Evolutionary conservation across 2,888 invertebrate genomes (phyloP).

Genomic region (Chymomyza amoena): DNA sequence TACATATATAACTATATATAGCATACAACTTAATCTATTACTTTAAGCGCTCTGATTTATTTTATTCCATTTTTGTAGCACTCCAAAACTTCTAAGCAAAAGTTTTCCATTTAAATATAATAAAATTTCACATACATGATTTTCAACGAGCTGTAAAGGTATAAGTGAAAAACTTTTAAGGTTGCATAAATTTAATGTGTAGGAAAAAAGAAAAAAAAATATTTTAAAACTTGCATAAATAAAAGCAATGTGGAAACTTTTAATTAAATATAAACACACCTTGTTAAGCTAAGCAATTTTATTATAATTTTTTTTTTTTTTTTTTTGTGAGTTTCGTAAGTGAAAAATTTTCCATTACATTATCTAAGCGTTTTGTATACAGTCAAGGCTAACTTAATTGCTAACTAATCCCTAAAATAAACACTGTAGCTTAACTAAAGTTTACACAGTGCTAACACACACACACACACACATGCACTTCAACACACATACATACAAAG

Average conservation of each 20-base stretch:
- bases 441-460: conserved; percentile 9
- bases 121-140: not conserved
- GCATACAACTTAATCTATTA: not conserved
- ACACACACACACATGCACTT: not conserved
- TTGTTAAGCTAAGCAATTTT: not conserved
- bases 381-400: not conserved
- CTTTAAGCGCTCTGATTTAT: not conserved
- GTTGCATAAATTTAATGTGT: not conserved
- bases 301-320: not conserved
- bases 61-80: not conserved
- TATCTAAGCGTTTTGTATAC: not conserved
- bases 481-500: not conserved
- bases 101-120: not conserved
- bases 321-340: not conserved
- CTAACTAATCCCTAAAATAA: conserved; percentile 21
- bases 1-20: too few relatives aligned
- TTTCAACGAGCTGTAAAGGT: not conserved
- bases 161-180: not conserved
- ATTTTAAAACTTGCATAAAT: not conserved
- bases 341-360: not conserved
- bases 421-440: conserved; percentile 23
- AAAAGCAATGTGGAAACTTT: not conserved
- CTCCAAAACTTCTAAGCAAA: not conserved
- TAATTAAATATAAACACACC: not conserved
- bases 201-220: not conserved